Conservation (phyloP, 2,888 invertebrate genomes). For the Athetis lepigone region DNA sequence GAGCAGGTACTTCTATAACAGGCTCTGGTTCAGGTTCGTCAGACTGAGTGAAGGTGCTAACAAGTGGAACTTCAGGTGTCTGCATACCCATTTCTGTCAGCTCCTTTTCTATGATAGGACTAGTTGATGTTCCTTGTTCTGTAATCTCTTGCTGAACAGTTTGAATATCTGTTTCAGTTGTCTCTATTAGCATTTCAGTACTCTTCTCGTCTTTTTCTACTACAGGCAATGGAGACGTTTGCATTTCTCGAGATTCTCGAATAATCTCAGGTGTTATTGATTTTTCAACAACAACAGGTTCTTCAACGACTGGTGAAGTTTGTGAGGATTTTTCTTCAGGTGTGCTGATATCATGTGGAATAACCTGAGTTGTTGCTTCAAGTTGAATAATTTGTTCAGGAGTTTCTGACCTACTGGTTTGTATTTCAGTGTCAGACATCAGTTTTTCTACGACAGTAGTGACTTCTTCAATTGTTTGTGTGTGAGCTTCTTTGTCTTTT, state of each 20-base stretch:
- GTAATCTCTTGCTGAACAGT: conserved; percentile 76
- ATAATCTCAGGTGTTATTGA: conserved; percentile 78
- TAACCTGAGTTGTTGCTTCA: conserved; percentile 91
- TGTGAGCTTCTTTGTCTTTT: conserved; percentile 81
- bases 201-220: conserved; percentile 80
- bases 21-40: conserved; percentile 74
- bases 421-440: conserved; percentile 81
- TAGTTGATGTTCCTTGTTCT: conserved; percentile 83
- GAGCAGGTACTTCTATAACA: conserved; percentile 48
- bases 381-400: conserved; percentile 80
- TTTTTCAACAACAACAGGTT: conserved; percentile 65
- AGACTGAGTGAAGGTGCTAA: conserved; percentile 84
- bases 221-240: conserved; percentile 88
- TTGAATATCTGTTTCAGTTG: conserved; percentile 83
- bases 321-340: conserved; percentile 88
- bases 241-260: conserved; percentile 87
- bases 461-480: conserved; percentile 82
- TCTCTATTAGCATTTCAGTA: conserved; percentile 81
- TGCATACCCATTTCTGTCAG: conserved; percentile 80
- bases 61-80: conserved; percentile 81
- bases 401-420: conserved; percentile 82
- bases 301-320: conserved; percentile 80
- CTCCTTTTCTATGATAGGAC: conserved; percentile 77
- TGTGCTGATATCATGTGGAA: conserved; percentile 78
- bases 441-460: conserved; percentile 80